Percentiles rank a stretch among this genome's conserved stretches.
Conservation (phyloP, 2,113 vertebrate species). For the Pluvianellus socialis region DNA sequence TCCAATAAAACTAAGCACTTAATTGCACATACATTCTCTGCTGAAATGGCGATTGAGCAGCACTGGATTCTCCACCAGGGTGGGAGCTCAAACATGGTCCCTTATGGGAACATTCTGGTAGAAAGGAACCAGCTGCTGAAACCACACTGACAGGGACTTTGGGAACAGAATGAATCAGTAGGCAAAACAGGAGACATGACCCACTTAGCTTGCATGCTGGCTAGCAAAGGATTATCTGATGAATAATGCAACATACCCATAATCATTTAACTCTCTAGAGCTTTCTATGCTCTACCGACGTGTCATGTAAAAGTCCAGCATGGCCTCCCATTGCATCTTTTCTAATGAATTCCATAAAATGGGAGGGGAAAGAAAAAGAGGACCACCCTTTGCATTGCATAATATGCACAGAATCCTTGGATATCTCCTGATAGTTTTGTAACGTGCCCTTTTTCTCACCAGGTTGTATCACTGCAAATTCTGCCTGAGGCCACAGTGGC, state of each 20-base stretch:
- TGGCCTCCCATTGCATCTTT: not conserved
- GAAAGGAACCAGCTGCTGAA: not conserved
- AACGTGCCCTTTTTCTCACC: not conserved
- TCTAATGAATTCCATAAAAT: not conserved
- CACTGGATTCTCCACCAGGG: not conserved
- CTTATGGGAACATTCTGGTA: not conserved
- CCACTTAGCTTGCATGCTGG: not conserved
- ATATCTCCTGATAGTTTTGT: not conserved
- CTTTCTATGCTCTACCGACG: not conserved
- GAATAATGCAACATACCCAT: not conserved
- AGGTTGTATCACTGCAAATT: not conserved
- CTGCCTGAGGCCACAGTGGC: not conserved
- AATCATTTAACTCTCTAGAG: not conserved
- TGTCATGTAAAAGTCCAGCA: not conserved
- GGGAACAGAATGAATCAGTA: not conserved
- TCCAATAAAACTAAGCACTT: not conserved
- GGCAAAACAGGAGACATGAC: constrained; percentile 15
- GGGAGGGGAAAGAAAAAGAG: not conserved
- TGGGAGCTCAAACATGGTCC: not conserved
- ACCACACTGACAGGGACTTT: not conserved
- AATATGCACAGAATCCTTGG: not conserved
- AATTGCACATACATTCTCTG: not conserved
- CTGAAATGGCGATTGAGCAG: not conserved
- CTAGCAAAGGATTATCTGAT: not conserved
- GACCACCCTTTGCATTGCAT: not conserved